Evolutionary conservation across 2,888 invertebrate species (phyloP), one percentile per base, ranked within the genome.

Genomic region (Lochmaea capreae): DNA sequence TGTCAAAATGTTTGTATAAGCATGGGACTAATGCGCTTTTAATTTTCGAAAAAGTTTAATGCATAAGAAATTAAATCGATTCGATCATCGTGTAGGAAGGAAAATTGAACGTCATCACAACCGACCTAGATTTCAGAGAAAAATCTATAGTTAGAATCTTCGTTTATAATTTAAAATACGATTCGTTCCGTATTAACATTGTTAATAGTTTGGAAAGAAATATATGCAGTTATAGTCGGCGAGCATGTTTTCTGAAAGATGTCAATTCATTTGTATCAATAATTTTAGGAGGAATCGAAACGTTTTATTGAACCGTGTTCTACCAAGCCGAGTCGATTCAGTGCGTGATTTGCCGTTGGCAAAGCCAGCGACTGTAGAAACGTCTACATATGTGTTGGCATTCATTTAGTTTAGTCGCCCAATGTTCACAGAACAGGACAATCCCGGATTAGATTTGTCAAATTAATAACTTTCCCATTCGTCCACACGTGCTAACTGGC

Each of bases 91-190:
- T 58, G 58, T 58, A 58, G 26, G 58, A 58, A 26, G 26, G 14
- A 58, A 58, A 26, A 58, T 58, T 12, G 26, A 14, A 58, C 12
- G 58, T 58, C 58, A 58, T 11, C 58, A 26, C 12, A 57, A 26
- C 12, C 26, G 58, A 58, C 58, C 58, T 58, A 58, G 22, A 58
- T 58, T 58, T 26, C n/a, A 4, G 12, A 58, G 58, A 26, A 58
- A 58, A 58, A 58, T 58, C 58, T 58, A 58, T 58, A 58, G 22
- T 58, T 58, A 26, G 58, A 26, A 58, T 58, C 22, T 49, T 58
- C 58, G 58, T 58, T 58, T 58, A 49, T 14, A 58, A 58, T 22
- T 58, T 26, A 12, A 58, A 58, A 58, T 14, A 26, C 58, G 12
- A 26, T 58, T 22, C 58, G 22, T 12, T 58, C 22, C 12, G 49